Conservation (phyloP, 2,888 invertebrate species). For the Diplolepis rosae region DNA sequence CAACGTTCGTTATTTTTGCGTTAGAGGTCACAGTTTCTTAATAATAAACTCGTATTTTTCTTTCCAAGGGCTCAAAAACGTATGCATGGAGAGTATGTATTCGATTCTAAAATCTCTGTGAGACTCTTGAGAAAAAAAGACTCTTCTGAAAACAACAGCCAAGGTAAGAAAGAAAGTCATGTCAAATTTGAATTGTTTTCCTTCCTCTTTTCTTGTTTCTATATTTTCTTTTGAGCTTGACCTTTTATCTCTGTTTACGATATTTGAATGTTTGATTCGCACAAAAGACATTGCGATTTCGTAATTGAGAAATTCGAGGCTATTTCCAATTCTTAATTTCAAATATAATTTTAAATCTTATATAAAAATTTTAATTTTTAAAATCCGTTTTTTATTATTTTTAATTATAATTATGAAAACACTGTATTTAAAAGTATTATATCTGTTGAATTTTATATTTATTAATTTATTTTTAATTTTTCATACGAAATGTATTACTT, state of each 20-base stretch:
- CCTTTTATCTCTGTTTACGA: constrained; percentile 32
- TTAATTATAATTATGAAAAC: not conserved
- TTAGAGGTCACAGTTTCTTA: not conserved
- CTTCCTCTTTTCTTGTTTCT: not conserved
- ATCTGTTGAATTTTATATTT: not conserved
- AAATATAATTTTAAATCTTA: not conserved
- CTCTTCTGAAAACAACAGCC: constrained; percentile 55
- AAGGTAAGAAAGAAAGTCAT: constrained; percentile 57
- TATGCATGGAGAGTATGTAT: constrained; percentile 89
- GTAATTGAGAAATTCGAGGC: not conserved
- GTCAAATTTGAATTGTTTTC: not conserved
- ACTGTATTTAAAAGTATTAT: not conserved
- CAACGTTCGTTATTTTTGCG: not conserved
- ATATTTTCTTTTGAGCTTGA: constrained; percentile 15
- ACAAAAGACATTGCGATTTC: not conserved
- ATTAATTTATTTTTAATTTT: not conserved
- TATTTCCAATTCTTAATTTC: not conserved
- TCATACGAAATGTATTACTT: not conserved
- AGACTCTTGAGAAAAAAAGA: constrained; percentile 70
- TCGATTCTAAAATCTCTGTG: constrained; percentile 82
- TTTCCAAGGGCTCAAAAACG: constrained; percentile 84
- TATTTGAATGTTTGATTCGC: not conserved
- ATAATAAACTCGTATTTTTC: constrained; percentile 56
- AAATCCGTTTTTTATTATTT: not conserved
- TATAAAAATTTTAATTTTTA: too few species aligned